phyloP scores from a whole-genome alignment of 1,140 invertebrate genomes.

The Pseudomyrmex cubaensis region DNA sequence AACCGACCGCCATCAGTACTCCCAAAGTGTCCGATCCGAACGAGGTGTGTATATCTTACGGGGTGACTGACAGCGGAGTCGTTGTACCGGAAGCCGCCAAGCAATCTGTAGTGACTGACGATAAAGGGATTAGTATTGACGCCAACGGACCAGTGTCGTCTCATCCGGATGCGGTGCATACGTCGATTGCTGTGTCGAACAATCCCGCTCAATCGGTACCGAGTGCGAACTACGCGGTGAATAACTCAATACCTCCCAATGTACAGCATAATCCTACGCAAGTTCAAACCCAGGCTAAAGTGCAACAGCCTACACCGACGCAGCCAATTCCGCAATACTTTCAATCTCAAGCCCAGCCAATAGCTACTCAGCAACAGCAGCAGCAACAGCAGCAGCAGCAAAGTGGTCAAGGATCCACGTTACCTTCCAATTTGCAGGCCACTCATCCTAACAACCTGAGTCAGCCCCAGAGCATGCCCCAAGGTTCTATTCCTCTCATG shows the following conservation, averaged over 20 bases:
- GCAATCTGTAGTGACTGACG: slow-evolving; percentile 74
- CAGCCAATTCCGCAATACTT: slow-evolving; percentile 78
- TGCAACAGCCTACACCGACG: slow-evolving; percentile 71
- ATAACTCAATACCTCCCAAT: slow-evolving; percentile 73
- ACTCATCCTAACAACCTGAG: slow-evolving; percentile 84
- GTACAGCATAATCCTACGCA: slow-evolving; percentile 72
- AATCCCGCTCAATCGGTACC: slow-evolving; percentile 70
- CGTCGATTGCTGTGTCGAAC: slow-evolving; percentile 66
- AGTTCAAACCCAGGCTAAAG: slow-evolving; percentile 71
- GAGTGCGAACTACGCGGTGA: slow-evolving; percentile 69
- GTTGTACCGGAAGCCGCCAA: slow-evolving; percentile 79
- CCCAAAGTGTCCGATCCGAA: slow-evolving; percentile 82
- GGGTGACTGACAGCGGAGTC: slow-evolving; percentile 82
- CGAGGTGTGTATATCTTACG: slow-evolving; percentile 84
- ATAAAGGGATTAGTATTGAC: slow-evolving; percentile 77
- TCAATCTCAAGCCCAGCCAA: slow-evolving; percentile 71
- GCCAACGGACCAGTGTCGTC: slow-evolving; percentile 78
- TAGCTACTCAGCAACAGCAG: slow-evolving; percentile 63
- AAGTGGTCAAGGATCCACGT: slow-evolving; percentile 84
- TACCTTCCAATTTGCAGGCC: slow-evolving; percentile 87
- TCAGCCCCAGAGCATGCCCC: slow-evolving; percentile 86
- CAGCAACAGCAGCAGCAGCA: slow-evolving; percentile 71
- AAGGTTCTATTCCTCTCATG: slow-evolving; percentile 87
- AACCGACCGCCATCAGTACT: slow-evolving; percentile 80
- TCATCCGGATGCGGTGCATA: slow-evolving; percentile 78